Base-by-base conservation (phyloP, 64 coral and sea anemone species). In the Pocillopora verrucosa region DNA sequence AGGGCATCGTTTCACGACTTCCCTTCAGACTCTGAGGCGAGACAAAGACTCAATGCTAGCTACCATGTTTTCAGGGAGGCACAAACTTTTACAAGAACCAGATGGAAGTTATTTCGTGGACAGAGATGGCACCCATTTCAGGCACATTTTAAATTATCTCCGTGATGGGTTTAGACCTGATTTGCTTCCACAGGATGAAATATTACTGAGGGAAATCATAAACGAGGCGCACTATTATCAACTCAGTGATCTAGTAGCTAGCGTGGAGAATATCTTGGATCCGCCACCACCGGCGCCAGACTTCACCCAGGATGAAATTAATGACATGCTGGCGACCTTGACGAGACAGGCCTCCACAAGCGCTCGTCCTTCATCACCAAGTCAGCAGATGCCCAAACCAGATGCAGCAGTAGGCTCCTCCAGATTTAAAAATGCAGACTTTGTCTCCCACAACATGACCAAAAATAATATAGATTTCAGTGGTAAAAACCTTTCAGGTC, bases 391-490 rank as follows among this genome's bases (percentile, higher is more conserved):
- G 41, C 57, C 88, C 3, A 74, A 87, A 3, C 20, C 64, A 61
- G 88, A 62, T 65, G 51, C 77, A 12, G 73, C 79, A 41, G 63
- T 34, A 3, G 36, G 86, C 1, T 77, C 62, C 20, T 30, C 36
- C 1, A 67, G 72, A 36, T 76, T 65, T 19, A 92, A 80, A 78
- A 77, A 86, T 88, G 88, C 93, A 73, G 95, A 96, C 63, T 96
- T 96, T 84, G 78, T 96, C 36, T 96, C 93, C 61, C 95, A 96
- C 58, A 95, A 92, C 65, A 99, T 99, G 97, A 99, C 97, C n/a
- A 99, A 95, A 80, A 90, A 26, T 65, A 99, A 91, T 74, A 62
- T 99, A 7, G 93, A 99, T 68, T 99, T 99, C 74, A 92, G 78
- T 76, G 86, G 80, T 4, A 95, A 91, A 58, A 99, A 95, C 61